Percentiles rank a stretch among this genome's conserved stretches.
Evolutionary conservation across 2,797 vertebrate species (phyloP).

Genomic region (Sebastes alutus): DNA sequence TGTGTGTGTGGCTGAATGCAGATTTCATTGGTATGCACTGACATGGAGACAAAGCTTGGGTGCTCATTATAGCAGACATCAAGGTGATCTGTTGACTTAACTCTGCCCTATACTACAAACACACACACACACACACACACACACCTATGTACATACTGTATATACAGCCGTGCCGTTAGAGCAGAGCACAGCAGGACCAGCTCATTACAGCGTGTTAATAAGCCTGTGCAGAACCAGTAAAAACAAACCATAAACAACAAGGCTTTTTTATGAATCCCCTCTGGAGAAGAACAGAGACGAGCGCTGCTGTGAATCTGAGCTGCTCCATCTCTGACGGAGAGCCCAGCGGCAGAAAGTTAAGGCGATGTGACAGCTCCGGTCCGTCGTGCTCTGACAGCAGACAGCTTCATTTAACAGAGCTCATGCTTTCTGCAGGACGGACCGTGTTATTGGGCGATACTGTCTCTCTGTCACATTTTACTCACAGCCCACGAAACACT

Average conservation of each 20-base stretch:
- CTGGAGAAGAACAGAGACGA: not conserved
- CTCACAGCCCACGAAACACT: constrained; percentile 23
- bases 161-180: constrained; percentile 11
- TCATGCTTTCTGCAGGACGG: constrained; percentile 1
- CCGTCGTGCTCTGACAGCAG: constrained; percentile 50
- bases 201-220: constrained; percentile 43
- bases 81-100: constrained; percentile 72
- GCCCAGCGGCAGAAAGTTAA: constrained; percentile 52
- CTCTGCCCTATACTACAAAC: constrained; percentile 16
- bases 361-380: constrained; percentile 48
- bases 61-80: constrained; percentile 71
- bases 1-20: constrained; percentile 14
- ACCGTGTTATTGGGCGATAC: constrained; percentile 10
- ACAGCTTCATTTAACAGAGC: constrained; percentile 60
- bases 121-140: constrained; percentile 17
- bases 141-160: not conserved
- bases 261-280: not conserved
- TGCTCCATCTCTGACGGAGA: constrained; percentile 2
- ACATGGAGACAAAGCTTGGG: constrained; percentile 62
- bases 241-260: not conserved
- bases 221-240: constrained; percentile 5
- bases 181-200: constrained; percentile 14
- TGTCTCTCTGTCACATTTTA: constrained; percentile 25
- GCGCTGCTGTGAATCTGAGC: not conserved
- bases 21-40: constrained; percentile 67